Conservation (phyloP, 2,113 vertebrate genomes). For the Trochalopteron elliotii region DNA sequence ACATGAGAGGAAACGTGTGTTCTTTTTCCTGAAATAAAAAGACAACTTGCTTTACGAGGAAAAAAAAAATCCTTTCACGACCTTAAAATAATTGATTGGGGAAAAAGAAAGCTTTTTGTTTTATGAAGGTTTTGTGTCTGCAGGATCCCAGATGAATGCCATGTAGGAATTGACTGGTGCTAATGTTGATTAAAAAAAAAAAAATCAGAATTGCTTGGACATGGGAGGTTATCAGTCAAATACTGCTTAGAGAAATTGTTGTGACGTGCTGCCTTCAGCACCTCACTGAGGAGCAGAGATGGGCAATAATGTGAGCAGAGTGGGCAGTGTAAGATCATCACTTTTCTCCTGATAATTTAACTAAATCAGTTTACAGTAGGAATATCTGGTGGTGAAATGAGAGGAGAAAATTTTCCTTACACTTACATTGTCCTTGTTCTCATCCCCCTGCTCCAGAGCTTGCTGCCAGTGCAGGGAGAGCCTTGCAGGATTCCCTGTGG, state of each 20-base stretch:
- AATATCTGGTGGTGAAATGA: background rate
- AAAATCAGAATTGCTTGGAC: background rate
- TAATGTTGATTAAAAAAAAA: background rate
- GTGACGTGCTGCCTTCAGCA: background rate
- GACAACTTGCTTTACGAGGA: background rate
- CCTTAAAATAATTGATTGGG: background rate
- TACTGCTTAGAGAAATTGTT: background rate
- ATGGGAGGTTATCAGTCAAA: background rate
- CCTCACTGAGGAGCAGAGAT: rapidly evolving
- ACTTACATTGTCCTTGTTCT: background rate
- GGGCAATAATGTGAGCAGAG: background rate
- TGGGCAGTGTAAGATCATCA: background rate
- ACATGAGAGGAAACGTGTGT: background rate
- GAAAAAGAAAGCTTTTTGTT: background rate
- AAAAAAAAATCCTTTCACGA: background rate
- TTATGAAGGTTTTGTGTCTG: background rate
- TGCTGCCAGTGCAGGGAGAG: background rate
- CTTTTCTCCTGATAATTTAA: background rate
- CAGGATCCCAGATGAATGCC: background rate
- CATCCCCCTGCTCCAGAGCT: background rate
- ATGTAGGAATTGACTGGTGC: background rate
- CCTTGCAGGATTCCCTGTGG: background rate
- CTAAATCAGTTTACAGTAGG: background rate
- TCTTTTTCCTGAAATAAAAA: background rate
- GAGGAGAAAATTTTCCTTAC: background rate